Evolutionary conservation across 2,888 invertebrate species (phyloP), one percentile per base, ranked within the genome.

Genomic region (Tortrix viridana): DNA sequence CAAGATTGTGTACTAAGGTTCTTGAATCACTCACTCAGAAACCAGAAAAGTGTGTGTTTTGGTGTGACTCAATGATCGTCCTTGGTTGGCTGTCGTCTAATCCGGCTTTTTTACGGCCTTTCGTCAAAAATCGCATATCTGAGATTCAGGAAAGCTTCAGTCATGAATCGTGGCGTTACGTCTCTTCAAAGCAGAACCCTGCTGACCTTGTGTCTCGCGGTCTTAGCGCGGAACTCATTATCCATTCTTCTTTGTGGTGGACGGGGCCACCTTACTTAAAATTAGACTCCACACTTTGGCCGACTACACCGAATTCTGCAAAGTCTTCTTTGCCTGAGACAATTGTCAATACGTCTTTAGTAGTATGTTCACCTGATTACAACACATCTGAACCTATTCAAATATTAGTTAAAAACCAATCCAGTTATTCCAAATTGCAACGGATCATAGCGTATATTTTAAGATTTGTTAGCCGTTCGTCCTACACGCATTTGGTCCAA

Each of bases 1-100:
- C 60, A 60, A 60, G 54, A 54, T 48, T 60, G 47, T 60, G 60
- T 26, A 14, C 50, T 18, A 62, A 62, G n/a, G 49, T 56, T 12
- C 6, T 43, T 7, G 26, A 22, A 4, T 41, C 61, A 7, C 50
- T 62, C 3, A 49, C 49, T 14, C 16, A 14, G 7, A 23, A 43
- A 16, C 23, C 23, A 3, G 14, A 20, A 4, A 7, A 9, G 2
- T n/a, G 9, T 16, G 5, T n/a, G 4, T 43, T 37, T 23, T 54
- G 41, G 43, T 23, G 37, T 4, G 50, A 50, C 6, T 50, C 50
- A 5, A 50, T 38, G 37, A 50, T 50, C 7, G 50, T 38, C 3
- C 18, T 50, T 3, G 32, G 50, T 7, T 50, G 50, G 50, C 9
- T 50, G 12, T 19, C 54, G 12, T 43, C 54, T 1, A 16, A 14